A percentile compares a stretch with the other conserved stretches of the same genome.
These are phyloP conservation scores for Drosophila melanogaster DNA, from an alignment of 1,140 invertebrate genomes.

Conservation along the genomic window DNA sequence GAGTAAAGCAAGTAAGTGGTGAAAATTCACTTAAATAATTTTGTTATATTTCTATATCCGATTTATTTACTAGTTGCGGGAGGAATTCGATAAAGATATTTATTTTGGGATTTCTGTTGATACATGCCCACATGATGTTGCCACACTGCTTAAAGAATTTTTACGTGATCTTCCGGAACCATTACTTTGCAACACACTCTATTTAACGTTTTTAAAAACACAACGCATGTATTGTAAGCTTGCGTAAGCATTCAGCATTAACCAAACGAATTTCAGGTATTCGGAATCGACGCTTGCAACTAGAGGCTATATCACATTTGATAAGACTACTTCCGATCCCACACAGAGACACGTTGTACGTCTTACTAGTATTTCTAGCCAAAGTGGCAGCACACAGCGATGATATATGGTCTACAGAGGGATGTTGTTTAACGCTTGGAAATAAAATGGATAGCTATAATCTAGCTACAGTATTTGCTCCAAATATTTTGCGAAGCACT, in stretches of 20 bases:
- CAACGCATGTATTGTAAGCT: constrained; percentile 90
- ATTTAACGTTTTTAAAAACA: constrained; percentile 94
- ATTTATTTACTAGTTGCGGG: constrained; percentile 88
- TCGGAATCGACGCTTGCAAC: constrained; percentile 91
- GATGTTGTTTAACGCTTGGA: constrained; percentile 85
- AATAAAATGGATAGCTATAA: constrained; percentile 98
- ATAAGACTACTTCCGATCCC: constrained; percentile 93
- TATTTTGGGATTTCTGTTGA: constrained; percentile 91
- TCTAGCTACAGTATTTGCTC: constrained; percentile 96
- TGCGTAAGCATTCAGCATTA: constrained; percentile 1
- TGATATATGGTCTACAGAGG: constrained; percentile 67
- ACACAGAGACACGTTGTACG: constrained; percentile 94
- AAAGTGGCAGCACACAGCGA: constrained; percentile 88
- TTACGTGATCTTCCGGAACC: constrained; percentile 97
- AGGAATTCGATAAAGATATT: constrained; percentile 94
- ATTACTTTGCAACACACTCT: constrained; percentile 94
- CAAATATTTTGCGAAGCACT: constrained; percentile 94
- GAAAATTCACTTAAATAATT: background rate
- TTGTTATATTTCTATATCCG: background rate
- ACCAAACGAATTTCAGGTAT: constrained; percentile 87
- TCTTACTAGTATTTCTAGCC: constrained; percentile 92
- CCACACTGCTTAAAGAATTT: constrained; percentile 96
- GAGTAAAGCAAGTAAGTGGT: constrained; percentile 92
- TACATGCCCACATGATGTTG: constrained; percentile 96
- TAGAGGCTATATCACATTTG: constrained; percentile 92